Conservation (phyloP, 1,140 invertebrate species). For the Ruditapes philippinarum region DNA sequence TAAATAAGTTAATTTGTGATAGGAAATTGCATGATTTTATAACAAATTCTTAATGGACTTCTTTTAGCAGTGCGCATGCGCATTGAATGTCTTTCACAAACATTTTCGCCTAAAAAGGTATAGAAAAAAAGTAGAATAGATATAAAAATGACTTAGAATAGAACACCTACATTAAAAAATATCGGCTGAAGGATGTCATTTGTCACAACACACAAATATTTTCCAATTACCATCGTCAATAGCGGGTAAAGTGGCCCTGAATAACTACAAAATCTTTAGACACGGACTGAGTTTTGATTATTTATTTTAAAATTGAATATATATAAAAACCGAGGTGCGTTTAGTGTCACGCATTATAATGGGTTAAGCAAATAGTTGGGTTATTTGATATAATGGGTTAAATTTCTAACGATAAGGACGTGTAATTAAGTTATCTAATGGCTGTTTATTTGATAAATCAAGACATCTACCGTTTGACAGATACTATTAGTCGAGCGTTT, state of each 20-base stretch:
- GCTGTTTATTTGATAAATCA: slow-evolving; percentile 56
- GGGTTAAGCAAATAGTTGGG: slow-evolving; percentile 56
- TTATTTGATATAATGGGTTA: slow-evolving; percentile 61
- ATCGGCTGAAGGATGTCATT: too few species aligned
- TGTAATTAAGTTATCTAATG: slow-evolving; percentile 60
- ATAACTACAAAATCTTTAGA: slow-evolving; percentile 2
- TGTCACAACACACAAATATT: neutral
- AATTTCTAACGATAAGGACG: slow-evolving; percentile 48
- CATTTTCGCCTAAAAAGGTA: too few species aligned
- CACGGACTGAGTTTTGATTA: slow-evolving; percentile 40
- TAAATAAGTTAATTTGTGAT: too few species aligned
- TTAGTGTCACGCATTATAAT: slow-evolving; percentile 17
- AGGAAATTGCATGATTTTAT: too few species aligned
- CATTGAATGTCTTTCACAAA: too few species aligned
- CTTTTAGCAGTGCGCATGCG: too few species aligned
- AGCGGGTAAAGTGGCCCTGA: slow-evolving; percentile 4
- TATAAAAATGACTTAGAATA: too few species aligned
- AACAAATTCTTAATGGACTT: too few species aligned
- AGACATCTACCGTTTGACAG: slow-evolving; percentile 38
- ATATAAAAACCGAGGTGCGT: slow-evolving; percentile 31
- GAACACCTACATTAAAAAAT: too few species aligned
- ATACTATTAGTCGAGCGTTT: slow-evolving; percentile 7
- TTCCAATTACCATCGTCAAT: slow-evolving; percentile 26
- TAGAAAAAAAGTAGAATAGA: too few species aligned
- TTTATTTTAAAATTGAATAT: slow-evolving; percentile 62